Evolutionary conservation across 2,113 vertebrate genomes (phyloP), one percentile per base, ranked within the genome.

Genomic region (Cyanistes caeruleus): DNA sequence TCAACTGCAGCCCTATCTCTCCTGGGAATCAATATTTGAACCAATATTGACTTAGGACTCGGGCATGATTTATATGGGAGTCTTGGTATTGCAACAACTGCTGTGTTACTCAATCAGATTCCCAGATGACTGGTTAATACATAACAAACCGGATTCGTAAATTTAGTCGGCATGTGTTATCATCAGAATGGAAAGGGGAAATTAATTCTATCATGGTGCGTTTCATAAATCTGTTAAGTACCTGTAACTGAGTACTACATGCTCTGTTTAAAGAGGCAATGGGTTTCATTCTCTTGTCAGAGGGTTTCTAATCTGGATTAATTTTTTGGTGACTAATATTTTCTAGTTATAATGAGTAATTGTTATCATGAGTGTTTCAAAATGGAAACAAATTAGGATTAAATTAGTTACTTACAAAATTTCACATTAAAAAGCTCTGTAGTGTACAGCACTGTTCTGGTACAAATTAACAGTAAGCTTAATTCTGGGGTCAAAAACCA

Each of bases 101-200:
- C 89, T 65, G 87, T 63, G 81, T 97, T 97, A 95, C 97, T 97
- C 95, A 96, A 95, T 49, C 46, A 10, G 69, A 70, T 96, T 97
- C 97, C 87, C 89, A 94, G 65, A 88, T 92, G 91, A 63, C 90
- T 87, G 63, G 96, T 97, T 97, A 97, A 97, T 96, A 68, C 78
- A 33, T 96, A 96, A 95, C 94, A 68, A 84, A 74, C n/a, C 28
- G 19, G 55, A 90, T 86, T 68, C 72, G 51, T 93, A 95, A 83
- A 87, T 87, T 84, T 73, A 79, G 63, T 53, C 37, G 22, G 62
- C 84, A 82, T 17, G 15, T 76, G 76, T 84, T 93, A 67, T 59
- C 70, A 51, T 53, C 74, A 60, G 69, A 92, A 62, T 30, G 31
- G 53, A 91, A 88, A 74, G 35, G 35, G 62, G 33, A 84, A 83